Base-by-base conservation (phyloP, 2,113 vertebrate species). In the Saccopteryx leptura region DNA sequence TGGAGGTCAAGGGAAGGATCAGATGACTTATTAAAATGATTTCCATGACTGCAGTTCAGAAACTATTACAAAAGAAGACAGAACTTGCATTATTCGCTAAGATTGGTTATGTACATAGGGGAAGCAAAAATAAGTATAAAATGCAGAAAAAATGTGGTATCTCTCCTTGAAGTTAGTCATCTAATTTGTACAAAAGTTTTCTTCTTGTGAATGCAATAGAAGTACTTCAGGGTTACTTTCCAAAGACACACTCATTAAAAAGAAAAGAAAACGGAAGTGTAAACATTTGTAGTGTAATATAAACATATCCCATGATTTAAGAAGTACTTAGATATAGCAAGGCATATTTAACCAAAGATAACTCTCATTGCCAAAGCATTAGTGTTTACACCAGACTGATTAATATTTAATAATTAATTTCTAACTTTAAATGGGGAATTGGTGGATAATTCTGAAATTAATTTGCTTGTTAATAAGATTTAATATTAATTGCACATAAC, bases 1-100 rank as follows among this genome's bases (percentile, higher is more conserved):
- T 86, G 10, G 74, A 94, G 93, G 93, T 97, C 95, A 97, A 91
- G 31, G 33, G 88, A 96, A 97, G 96, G 89, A 94, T 89, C 96
- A 78, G 31, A 91, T 95, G 95, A 95, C 82, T 82, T 96, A 95
- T 97, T 54, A 60, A 61, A 31, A 91, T 89, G 74, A 94, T 97
- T 91, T 95, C 74, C 82, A 90, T 91, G 91, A 33, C 74, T 93
- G 11, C 5, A 82, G 46, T 92, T 89, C 86, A 96, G 79, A 84
- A 39, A 63, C 39, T 58, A 23, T 86, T 91, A 84, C 21, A 83
- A 72, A 94, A 23, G 50, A 91, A 50, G 26, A 92, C 24, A 95
- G 61, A 26, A 46, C 4, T 0, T 11, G 15, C 24, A 81, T 89
- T 97, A 69, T 74, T 84, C 86, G 86, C 80, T 61, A 58, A 91